phyloP scores from a whole-genome alignment of 2,113 vertebrate genomes.

The Oncorhynchus mykiss region DNA sequence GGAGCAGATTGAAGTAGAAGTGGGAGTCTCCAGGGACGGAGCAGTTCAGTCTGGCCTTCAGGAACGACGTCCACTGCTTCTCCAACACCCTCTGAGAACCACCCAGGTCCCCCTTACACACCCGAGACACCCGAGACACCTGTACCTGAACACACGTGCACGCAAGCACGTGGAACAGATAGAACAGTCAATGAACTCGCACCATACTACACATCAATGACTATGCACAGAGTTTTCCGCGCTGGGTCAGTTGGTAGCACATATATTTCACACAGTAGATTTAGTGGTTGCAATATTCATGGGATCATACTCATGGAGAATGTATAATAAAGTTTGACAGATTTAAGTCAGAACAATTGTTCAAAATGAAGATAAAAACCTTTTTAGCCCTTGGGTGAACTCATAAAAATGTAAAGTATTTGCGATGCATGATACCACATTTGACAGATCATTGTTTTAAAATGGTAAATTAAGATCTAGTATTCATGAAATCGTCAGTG shows the following conservation, averaged over 20 bases:
- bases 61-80: conserved; percentile 97
- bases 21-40: conserved; percentile 92
- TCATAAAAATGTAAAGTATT: conserved; percentile 38
- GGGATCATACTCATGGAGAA: no score
- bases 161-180: background rate
- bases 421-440: conserved; percentile 35
- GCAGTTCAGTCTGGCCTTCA: conserved; percentile 96
- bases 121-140: conserved; percentile 90
- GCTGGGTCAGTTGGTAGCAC: no score
- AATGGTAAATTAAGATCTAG: conserved; percentile 58
- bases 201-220: no score
- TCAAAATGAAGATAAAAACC: conserved; percentile 20
- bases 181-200: background rate
- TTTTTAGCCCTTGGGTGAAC: conserved; percentile 21
- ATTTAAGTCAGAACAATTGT: no score
- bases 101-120: conserved; percentile 91
- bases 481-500: conserved; percentile 66
- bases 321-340: no score
- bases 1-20: conserved; percentile 97
- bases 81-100: conserved; percentile 93
- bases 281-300: no score
- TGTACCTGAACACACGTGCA: conserved; percentile 76
- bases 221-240: no score
- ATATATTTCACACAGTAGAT: no score
- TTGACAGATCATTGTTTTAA: conserved; percentile 58